Base-by-base conservation (phyloP, 1,140 invertebrate species). In the Aethina tumida region DNA sequence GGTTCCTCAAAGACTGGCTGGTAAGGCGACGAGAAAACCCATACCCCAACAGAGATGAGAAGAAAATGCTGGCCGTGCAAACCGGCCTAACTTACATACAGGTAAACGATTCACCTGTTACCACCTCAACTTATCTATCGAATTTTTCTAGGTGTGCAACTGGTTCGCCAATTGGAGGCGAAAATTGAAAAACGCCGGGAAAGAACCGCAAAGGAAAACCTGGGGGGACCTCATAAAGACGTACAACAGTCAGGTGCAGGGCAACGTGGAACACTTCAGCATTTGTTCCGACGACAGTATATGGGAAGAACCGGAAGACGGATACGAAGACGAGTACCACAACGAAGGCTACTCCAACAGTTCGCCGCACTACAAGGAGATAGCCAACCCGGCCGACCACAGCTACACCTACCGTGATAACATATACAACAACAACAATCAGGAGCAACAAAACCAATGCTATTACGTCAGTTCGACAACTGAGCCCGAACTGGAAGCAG, bases 161-260 rank as follows among this genome's bases (percentile, higher is more conserved):
- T 82, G 79, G 79, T 82, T 82, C 55, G 79, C 79, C 12, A 82
- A 82, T 45, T 81, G 78, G 78, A 68, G 79, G 21, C 59, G 79
- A 47, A 81, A 81, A 56, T 54, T 82, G 19, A 81, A 81, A 59
- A 80, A 79, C 47, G 75, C 76, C 2, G 74, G 76, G 35, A 66
- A 64, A 21, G 72, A 77, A 47, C 65, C 68, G 16, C 69, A 73
- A 31, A 70, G 74, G 45, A 72, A 71, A 47, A 77, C 77, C 0
- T 81, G 79, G 79, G 77, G 75, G 4, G 70, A 77, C 50, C 62
- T 80, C 1, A 80, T 81, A 20, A 78, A 78, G 54, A 75, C 75
- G 2, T 81, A 81, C 59, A 81, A 81, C 53, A 70, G 71, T 38
- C 73, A 75, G 42, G 77, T 77, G 0, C 69, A 73, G 35, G 79